A percentile compares a stretch with the other conserved stretches of the same genome.
These are phyloP conservation scores for Nebria ingens DNA, from an alignment of 1,140 invertebrate genomes.

Conservation along the genomic window DNA sequence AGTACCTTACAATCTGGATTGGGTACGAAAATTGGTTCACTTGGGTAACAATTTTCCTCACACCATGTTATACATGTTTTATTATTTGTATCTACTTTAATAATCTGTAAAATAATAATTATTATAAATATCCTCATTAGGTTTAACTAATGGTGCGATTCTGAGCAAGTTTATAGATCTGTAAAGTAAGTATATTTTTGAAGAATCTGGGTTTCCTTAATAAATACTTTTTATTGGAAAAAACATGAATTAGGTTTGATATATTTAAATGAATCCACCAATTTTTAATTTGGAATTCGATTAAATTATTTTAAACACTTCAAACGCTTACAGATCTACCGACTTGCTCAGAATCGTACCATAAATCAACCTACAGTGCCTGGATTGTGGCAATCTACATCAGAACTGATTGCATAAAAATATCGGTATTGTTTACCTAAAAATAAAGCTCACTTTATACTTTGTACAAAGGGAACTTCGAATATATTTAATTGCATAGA, in stretches of 20 bases:
- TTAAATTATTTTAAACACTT: no score
- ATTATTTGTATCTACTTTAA: constrained; percentile 62
- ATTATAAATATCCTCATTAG: not conserved
- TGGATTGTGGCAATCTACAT: constrained; percentile 70
- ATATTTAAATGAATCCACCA: no score
- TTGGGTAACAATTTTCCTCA: constrained; percentile 64
- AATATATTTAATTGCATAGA: no score
- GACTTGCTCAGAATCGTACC: no score
- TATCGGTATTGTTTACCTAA: constrained; percentile 60
- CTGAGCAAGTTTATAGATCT: no score
- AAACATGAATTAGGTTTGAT: no score
- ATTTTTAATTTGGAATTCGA: no score
- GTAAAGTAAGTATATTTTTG: no score
- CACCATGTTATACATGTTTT: constrained; percentile 60
- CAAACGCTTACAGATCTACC: not conserved
- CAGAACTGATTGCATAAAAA: constrained; percentile 82
- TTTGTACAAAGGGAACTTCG: not conserved
- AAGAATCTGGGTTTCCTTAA: no score
- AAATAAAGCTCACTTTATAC: constrained; percentile 13
- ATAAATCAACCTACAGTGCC: constrained; percentile 61
- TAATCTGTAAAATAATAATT: constrained; percentile 46
- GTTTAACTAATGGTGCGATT: not conserved
- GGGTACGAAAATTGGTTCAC: constrained; percentile 79
- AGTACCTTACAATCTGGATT: constrained; percentile 52
- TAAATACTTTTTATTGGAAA: no score